These are phyloP conservation scores for Gambusia yucatana DNA, from an alignment of 2,797 vertebrate species.

Conservation along the genomic window DNA sequence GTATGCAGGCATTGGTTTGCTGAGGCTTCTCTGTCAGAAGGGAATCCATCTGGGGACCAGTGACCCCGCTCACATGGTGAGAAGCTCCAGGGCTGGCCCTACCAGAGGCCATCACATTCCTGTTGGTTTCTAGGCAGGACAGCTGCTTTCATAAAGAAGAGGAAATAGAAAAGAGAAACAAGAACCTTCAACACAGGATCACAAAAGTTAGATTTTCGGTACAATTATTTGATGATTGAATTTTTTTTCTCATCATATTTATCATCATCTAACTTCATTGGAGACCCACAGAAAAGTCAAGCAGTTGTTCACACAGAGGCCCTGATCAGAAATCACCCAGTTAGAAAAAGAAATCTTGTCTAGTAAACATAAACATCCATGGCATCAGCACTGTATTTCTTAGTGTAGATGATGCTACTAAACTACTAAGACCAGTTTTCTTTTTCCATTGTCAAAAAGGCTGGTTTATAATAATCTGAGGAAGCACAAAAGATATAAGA, in stretches of 20 bases:
- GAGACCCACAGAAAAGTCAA: no score
- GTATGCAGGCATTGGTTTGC: slow-evolving; percentile 56
- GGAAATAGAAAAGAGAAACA: not conserved
- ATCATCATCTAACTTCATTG: not conserved
- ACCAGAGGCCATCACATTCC: not conserved
- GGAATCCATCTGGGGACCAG: slow-evolving; percentile 66
- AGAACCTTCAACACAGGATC: not conserved
- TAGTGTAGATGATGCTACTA: not conserved
- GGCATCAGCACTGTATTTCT: not conserved
- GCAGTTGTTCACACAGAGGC: no score
- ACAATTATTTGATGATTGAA: not conserved
- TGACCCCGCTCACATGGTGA: slow-evolving; percentile 67
- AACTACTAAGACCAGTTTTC: no score
- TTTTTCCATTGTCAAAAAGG: no score
- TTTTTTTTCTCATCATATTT: no score
- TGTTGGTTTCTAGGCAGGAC: not conserved
- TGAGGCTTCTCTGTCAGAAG: slow-evolving; percentile 63
- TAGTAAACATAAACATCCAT: not conserved
- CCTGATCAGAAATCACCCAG: not conserved
- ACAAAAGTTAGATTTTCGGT: not conserved
- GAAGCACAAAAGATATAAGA: no score
- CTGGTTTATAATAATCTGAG: no score
- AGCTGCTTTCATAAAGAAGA: not conserved
- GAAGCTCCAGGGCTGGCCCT: not conserved
- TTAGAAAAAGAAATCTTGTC: not conserved